These are phyloP conservation scores for Porites australiensis DNA, from an alignment of 64 coral and sea anemone species.

Conservation along the genomic window DNA sequence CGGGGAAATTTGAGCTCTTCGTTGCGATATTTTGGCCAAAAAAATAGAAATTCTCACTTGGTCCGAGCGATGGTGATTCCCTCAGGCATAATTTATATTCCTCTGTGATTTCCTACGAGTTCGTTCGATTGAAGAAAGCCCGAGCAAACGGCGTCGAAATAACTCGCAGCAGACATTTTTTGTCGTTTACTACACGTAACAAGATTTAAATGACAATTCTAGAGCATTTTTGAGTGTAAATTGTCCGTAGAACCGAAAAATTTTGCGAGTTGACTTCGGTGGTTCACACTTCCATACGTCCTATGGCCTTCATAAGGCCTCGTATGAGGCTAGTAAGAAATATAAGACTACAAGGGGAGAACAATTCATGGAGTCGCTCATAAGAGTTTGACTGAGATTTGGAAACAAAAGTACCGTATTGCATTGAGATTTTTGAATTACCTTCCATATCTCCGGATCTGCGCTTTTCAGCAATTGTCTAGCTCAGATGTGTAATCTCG, in stretches of 20 bases:
- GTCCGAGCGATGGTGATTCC: not conserved
- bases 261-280: slow-evolving; percentile 26
- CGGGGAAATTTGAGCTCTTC: slow-evolving; percentile 47
- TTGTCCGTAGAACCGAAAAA: slow-evolving; percentile 28
- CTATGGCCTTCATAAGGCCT: slow-evolving; percentile 67
- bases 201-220: not conserved
- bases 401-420: not conserved
- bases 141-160: slow-evolving; percentile 40
- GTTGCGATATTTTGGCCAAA: slow-evolving; percentile 4
- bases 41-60: slow-evolving; percentile 44
- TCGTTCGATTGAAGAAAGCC: slow-evolving; percentile 23
- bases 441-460: slow-evolving; percentile 74
- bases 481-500: slow-evolving; percentile 47
- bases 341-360: slow-evolving; percentile 73
- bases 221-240: slow-evolving; percentile 25
- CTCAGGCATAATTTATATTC: slow-evolving; percentile 55
- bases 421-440: slow-evolving; percentile 41
- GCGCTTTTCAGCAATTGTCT: slow-evolving; percentile 37
- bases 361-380: slow-evolving; percentile 62
- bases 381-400: slow-evolving; percentile 67
- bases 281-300: slow-evolving; percentile 49
- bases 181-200: slow-evolving; percentile 18
- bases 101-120: not conserved
- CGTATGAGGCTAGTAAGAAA: slow-evolving; percentile 65
- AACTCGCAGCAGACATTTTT: slow-evolving; percentile 42